Conservation (phyloP, 2,888 invertebrate species). For the Cactoblastis cactorum region DNA sequence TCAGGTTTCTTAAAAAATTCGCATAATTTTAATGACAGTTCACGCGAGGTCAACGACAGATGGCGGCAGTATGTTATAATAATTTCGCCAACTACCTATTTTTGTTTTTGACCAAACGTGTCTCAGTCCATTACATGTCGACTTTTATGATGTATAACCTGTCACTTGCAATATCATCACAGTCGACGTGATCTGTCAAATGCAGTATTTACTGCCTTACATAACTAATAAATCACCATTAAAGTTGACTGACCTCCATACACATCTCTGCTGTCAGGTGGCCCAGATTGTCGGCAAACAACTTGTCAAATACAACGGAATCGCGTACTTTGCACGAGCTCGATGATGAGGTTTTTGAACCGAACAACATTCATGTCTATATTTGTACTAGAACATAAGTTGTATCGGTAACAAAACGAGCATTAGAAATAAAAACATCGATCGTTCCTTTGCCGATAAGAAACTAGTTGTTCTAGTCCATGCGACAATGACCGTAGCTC, state of each 20-base stretch:
- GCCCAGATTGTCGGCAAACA: constrained; percentile 55
- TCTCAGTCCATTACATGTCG: constrained; percentile 1
- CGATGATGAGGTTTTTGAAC: constrained; percentile 26
- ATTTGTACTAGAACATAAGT: constrained; percentile 19
- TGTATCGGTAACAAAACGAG: constrained; percentile 28
- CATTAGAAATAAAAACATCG: constrained; percentile 25
- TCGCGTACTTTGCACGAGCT: constrained; percentile 30
- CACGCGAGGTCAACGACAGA: too few relatives aligned
- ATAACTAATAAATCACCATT: constrained; percentile 30
- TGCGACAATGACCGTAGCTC: constrained; percentile 60
- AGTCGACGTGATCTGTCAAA: not conserved
- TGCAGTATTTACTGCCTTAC: constrained; percentile 27
- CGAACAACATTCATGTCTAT: constrained; percentile 27
- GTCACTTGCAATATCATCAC: constrained; percentile 4
- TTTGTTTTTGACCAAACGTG: too few relatives aligned
- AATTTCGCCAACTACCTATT: too few relatives aligned
- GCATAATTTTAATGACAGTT: too few relatives aligned
- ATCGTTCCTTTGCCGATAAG: constrained; percentile 21
- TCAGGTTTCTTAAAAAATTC: too few relatives aligned
- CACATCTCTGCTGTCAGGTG: constrained; percentile 34
- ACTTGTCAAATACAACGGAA: constrained; percentile 65
- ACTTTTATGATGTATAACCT: constrained; percentile 4
- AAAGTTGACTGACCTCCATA: constrained; percentile 40
- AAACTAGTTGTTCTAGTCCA: constrained; percentile 42
- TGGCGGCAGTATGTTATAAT: too few relatives aligned